Evolutionary conservation across 2,888 invertebrate genomes (phyloP), one percentile per base, ranked within the genome.

Genomic region (Ormyrus thymus): DNA sequence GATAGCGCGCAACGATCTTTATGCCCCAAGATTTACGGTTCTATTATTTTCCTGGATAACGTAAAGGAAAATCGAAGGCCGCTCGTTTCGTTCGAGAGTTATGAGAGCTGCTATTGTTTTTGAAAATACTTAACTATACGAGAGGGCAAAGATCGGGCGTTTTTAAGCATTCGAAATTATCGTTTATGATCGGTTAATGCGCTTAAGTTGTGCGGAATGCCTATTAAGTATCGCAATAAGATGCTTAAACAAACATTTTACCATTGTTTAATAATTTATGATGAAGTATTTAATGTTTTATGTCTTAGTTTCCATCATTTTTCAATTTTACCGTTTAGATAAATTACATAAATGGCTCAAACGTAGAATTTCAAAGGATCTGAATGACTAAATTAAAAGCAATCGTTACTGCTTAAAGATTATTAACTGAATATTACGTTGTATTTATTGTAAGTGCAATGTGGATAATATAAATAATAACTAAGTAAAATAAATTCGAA

Each of bases 31-130:
- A 78, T 78, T 78, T 73, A 78, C 53, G 50, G 61, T 68, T 74
- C 78, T 75, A 79, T 79, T 79, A 79, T 79, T 70, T 75, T 61
- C 61, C 50, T 46, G 61, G 66, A 66, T 71, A 58, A 48, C 43
- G 62, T 29, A 46, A 68, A 64, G 48, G 77, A 53, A 45, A n/a
- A 72, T 45, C 48, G 68, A 68, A 66, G 46, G 61, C 6, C 29
- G 8, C 10, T 70, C 15, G 46, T 68, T 45, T 10, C 15, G 51
- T 10, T 55, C n/a, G 15, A 53, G 29, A 59, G 46, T 61, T 72
- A 50, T 55, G 13, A 46, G 45, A 11, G 4, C 3, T 9, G 72
- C 46, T 15, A 62, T 13, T 11, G 55, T 64, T 72, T 59, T 62
- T 46, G 45, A 51, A 45, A 48, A 45, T 58, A 48, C n/a, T 51